phyloP scores from a whole-genome alignment of 1,140 invertebrate species.

The Zaprionus gabonicus region DNA sequence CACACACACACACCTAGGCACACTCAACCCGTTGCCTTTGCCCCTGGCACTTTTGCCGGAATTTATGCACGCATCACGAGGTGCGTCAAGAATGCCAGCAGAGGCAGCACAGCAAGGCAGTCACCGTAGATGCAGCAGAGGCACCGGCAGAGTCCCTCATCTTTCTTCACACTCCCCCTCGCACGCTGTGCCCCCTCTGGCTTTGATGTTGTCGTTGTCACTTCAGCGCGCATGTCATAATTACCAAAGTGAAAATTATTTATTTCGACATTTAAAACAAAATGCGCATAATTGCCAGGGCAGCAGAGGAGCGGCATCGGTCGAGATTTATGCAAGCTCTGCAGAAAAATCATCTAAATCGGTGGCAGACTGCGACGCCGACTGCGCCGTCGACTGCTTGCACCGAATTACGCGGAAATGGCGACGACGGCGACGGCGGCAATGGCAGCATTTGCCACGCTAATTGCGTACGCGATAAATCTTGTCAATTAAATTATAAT shows the following conservation, averaged over 20 bases:
- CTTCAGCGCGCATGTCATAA: slow-evolving; percentile 77
- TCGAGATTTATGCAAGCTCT: slow-evolving; percentile 71
- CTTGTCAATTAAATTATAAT: slow-evolving; percentile 84
- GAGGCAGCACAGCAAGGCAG: background rate
- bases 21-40: background rate
- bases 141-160: background rate
- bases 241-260: slow-evolving; percentile 83
- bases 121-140: background rate
- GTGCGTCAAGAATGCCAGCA: slow-evolving; percentile 2
- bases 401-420: slow-evolving; percentile 62
- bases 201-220: slow-evolving; percentile 82
- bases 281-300: slow-evolving; percentile 76
- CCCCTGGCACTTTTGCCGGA: background rate
- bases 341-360: slow-evolving; percentile 80
- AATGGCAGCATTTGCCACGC: slow-evolving; percentile 73
- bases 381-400: slow-evolving; percentile 48
- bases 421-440: slow-evolving; percentile 15
- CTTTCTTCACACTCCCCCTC: background rate
- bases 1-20: slow-evolving; percentile 11
- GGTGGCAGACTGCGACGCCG: slow-evolving; percentile 34
- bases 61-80: background rate
- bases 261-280: slow-evolving; percentile 82
- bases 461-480: slow-evolving; percentile 84
- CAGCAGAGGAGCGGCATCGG: slow-evolving; percentile 4
- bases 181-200: background rate